Base-by-base conservation (phyloP, 2,113 vertebrate genomes). In the Vidua macroura region DNA sequence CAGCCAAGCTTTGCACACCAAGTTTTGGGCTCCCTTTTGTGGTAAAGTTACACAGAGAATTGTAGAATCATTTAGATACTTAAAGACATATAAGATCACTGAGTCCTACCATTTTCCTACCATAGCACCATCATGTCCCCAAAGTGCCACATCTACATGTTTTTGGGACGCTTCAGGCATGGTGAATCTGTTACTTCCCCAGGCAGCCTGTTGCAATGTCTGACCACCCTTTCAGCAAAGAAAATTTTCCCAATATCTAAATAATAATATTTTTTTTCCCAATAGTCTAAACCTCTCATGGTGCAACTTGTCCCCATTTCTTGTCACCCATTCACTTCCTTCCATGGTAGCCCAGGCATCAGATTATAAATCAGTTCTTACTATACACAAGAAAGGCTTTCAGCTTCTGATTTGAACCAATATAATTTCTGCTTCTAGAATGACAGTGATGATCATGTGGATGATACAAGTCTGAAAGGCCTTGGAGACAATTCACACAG, bases 381-480 rank as follows among this genome's bases (percentile, higher is more conserved):
- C 7, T 1, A 0, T 33, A 48, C 15, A 31, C 0, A 0, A 81
- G 51, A 88, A 49, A 64, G 5, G 4, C 13, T 85, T 83, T 83
- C 17, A 11, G 11, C 31, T 53, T 73, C 66, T 64, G 11, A 43
- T 64, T 41, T 75, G 30, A 76, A 83, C 21, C 41, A 31, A 67
- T 31, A 15, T 11, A 33, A 37, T 80, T 96, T 97, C 76, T 74
- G 77, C n/a, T 77, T 52, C 41, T 66, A 95, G 83, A 84, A 73
- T 4, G 67, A 97, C 80, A 33, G 20, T 1, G 69, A 89, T 37
- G 81, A 85, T 48, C 79, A 60, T 28, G 46, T 70, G 53, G 37
- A 69, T 48, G 39, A 60, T 58, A 46, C 58, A 93, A 88, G 89
- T 44, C 43, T 27, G 15, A 74, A 89, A 41, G 23, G 11, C 31